These are phyloP conservation scores for Scaptomyza caliginosa DNA, from an alignment of 2,888 invertebrate genomes.

Conservation along the genomic window DNA sequence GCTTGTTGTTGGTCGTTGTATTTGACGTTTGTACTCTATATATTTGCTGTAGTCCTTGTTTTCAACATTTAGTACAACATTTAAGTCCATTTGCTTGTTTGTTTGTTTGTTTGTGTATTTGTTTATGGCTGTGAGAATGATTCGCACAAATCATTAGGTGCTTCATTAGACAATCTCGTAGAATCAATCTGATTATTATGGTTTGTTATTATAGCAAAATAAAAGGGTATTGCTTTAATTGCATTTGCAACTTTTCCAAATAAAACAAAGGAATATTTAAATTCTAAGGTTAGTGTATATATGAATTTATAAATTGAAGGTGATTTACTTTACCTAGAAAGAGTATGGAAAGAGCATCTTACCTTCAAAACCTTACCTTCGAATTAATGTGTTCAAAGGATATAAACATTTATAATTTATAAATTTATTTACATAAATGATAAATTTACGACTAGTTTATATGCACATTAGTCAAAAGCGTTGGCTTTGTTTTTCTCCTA, in stretches of 20 bases:
- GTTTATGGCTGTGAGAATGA: constrained; percentile 32
- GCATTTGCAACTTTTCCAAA: too few relatives aligned
- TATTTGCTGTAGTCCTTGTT: constrained; percentile 23
- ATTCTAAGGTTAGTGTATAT: too few relatives aligned
- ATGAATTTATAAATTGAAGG: too few relatives aligned
- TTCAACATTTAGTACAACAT: constrained; percentile 31
- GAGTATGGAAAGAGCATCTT: background rate
- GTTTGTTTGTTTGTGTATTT: constrained; percentile 10
- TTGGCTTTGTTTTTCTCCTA: background rate
- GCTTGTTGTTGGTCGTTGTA: constrained; percentile 10
- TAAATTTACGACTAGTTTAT: background rate
- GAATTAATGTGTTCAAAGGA: background rate
- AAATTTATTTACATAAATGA: background rate
- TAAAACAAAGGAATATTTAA: background rate
- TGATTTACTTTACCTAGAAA: too few relatives aligned
- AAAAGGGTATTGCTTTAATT: too few relatives aligned
- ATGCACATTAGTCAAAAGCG: background rate
- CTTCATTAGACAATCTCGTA: constrained; percentile 35
- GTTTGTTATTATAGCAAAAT: background rate
- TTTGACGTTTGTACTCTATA: background rate
- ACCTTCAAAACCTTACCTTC: background rate
- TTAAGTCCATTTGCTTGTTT: constrained; percentile 19
- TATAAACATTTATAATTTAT: background rate
- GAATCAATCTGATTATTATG: constrained; percentile 11
- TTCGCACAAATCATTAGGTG: constrained; percentile 46